These are phyloP conservation scores for Micoletzkya japonica DNA, from an alignment of 2,888 invertebrate species.

Conservation along the genomic window DNA sequence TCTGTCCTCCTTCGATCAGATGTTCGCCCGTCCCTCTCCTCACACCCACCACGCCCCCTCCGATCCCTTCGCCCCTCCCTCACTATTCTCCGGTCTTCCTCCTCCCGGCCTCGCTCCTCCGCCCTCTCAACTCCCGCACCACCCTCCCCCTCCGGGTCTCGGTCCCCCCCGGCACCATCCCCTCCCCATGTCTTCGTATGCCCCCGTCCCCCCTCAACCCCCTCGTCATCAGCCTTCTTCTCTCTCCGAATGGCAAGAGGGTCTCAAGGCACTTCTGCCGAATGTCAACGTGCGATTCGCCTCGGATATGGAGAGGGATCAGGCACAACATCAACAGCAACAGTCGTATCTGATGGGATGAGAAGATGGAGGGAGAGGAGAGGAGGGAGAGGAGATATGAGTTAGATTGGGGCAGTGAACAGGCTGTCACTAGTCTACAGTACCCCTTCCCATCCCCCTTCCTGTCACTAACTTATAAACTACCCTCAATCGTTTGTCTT, in stretches of 20 bases:
- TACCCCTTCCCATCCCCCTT: constrained; percentile 21
- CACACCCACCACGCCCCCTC: no score
- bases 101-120: constrained; percentile 34
- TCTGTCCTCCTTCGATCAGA: constrained; percentile 4
- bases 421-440: constrained; percentile 16
- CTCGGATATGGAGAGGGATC: constrained; percentile 33
- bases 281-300: constrained; percentile 59
- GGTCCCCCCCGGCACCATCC: neutral
- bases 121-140: constrained; percentile 14
- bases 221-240: constrained; percentile 8
- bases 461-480: constrained; percentile 7
- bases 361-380: neutral
- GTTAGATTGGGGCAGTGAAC: neutral
- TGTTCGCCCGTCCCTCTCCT: neutral
- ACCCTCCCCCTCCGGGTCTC: neutral
- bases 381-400: neutral
- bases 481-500: neutral
- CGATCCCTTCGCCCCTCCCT: no score
- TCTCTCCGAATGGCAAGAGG: constrained; percentile 45
- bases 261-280: constrained; percentile 54
- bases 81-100: no score
- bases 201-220: neutral
- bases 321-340: no score
- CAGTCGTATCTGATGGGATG: no score
- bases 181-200: neutral